A percentile compares a stretch with the other conserved stretches of the same genome.
phyloP scores from a whole-genome alignment of 2,888 invertebrate species.

The Chalcis sispes region DNA sequence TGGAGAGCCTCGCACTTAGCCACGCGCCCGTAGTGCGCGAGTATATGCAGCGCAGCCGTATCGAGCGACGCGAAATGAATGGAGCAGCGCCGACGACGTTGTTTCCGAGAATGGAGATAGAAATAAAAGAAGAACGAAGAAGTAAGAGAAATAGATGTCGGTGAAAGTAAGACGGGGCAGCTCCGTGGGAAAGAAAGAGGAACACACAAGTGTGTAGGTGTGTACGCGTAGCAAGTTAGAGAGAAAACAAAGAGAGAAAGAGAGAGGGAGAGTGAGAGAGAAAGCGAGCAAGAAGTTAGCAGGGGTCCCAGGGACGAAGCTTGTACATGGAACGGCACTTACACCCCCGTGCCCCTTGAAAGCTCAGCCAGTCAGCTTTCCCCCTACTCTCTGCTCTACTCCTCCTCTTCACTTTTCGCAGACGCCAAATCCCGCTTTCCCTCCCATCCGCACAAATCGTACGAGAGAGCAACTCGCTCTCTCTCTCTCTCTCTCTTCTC shows the following conservation, averaged over 20 bases:
- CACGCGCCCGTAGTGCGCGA: not conserved
- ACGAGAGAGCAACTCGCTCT: not conserved
- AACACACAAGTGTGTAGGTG: no score
- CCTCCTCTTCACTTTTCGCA: conserved; percentile 19
- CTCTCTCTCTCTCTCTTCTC: no score
- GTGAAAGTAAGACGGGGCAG: not conserved
- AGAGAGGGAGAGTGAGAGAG: not conserved
- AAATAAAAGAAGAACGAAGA: not conserved
- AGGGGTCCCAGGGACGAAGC: conserved; percentile 60
- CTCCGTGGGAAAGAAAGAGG: not conserved
- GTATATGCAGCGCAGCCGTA: not conserved
- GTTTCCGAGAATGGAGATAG: not conserved
- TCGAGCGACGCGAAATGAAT: not conserved
- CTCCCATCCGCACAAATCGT: conserved; percentile 4
- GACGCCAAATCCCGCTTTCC: conserved; percentile 40
- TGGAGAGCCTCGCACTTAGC: not conserved
- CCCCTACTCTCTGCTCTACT: conserved; percentile 1
- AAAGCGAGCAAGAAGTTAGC: conserved; percentile 1
- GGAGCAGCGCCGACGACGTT: no score
- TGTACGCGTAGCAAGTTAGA: not conserved
- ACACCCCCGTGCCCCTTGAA: conserved; percentile 63
- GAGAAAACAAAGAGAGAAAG: not conserved
- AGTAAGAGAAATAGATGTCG: no score
- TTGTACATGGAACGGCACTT: conserved; percentile 75
- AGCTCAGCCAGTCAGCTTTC: conserved; percentile 32